A percentile compares a stretch with the other conserved stretches of the same genome.
Evolutionary conservation across 2,113 vertebrate species (phyloP).

Genomic region (Brevimyrus niger): DNA sequence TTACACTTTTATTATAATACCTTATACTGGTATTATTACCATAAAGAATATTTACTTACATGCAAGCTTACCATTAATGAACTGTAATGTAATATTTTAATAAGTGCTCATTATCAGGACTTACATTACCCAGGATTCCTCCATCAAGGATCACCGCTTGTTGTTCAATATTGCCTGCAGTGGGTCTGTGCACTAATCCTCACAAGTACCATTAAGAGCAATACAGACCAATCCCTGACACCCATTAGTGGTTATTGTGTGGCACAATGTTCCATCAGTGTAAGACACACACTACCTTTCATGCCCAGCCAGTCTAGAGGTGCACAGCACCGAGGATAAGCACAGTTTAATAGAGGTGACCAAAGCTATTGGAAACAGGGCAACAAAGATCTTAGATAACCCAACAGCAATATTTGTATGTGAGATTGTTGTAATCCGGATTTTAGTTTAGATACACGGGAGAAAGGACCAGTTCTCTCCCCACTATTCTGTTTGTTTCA

Average conservation of each 20-base stretch:
- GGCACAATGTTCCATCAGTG: slow-evolving; percentile 6
- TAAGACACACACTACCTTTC: neutral
- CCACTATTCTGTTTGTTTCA: neutral
- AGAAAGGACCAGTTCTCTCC: neutral
- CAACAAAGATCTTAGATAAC: slow-evolving; percentile 3
- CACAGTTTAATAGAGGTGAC: neutral
- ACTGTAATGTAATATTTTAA: neutral
- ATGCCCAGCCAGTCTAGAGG: neutral
- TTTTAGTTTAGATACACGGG: neutral
- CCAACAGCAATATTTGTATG: slow-evolving; percentile 12
- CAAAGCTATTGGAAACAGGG: neutral
- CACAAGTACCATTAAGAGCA: slow-evolving; percentile 11
- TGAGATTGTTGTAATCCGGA: neutral
- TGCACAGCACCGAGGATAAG: neutral
- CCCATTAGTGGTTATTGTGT: slow-evolving; percentile 19
- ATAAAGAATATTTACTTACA: neutral
- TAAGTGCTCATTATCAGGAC: neutral
- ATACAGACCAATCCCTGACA: slow-evolving; percentile 9
- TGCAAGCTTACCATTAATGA: neutral
- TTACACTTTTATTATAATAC: neutral
- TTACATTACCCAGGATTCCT: neutral
- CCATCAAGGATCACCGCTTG: neutral
- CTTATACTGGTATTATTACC: neutral
- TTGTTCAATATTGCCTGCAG: slow-evolving; percentile 11
- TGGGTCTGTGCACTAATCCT: neutral